These are phyloP conservation scores for Eremobia ochroleuca DNA, from an alignment of 2,888 invertebrate species.

Conservation along the genomic window DNA sequence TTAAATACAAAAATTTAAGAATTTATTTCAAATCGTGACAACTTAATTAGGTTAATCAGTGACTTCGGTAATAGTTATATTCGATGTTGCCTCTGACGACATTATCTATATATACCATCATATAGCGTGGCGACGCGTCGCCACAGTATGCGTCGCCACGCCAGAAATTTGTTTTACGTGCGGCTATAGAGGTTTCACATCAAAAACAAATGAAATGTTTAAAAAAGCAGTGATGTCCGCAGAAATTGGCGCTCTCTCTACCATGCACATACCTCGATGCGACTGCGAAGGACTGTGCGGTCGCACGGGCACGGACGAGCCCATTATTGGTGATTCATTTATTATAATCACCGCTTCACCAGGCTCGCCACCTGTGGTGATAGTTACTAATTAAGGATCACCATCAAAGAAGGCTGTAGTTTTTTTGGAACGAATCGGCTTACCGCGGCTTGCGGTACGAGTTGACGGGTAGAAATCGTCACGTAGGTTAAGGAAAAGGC, in stretches of 20 bases:
- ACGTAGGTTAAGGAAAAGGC: neutral
- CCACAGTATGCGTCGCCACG: too few relatives aligned
- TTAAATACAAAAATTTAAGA: too few relatives aligned
- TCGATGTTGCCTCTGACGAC: too few relatives aligned
- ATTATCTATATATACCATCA: too few relatives aligned
- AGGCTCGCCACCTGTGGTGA: slow-evolving; percentile 85
- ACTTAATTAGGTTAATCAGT: too few relatives aligned
- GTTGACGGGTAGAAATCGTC: neutral
- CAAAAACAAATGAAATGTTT: neutral
- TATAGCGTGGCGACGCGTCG: too few relatives aligned
- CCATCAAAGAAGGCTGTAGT: neutral
- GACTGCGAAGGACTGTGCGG: slow-evolving; percentile 87
- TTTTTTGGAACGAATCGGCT: neutral
- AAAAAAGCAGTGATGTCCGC: neutral
- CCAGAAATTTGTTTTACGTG: too few relatives aligned
- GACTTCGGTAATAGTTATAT: too few relatives aligned
- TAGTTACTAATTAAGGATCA: neutral
- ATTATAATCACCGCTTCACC: slow-evolving; percentile 90
- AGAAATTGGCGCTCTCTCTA: slow-evolving; percentile 36
- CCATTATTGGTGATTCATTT: slow-evolving; percentile 85
- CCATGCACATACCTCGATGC: slow-evolving; percentile 76
- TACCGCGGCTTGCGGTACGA: neutral
- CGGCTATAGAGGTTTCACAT: too few relatives aligned
- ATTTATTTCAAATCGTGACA: too few relatives aligned
- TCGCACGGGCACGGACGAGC: slow-evolving; percentile 81